phyloP scores from a whole-genome alignment of 1,140 invertebrate genomes.

The Lerema accius region DNA sequence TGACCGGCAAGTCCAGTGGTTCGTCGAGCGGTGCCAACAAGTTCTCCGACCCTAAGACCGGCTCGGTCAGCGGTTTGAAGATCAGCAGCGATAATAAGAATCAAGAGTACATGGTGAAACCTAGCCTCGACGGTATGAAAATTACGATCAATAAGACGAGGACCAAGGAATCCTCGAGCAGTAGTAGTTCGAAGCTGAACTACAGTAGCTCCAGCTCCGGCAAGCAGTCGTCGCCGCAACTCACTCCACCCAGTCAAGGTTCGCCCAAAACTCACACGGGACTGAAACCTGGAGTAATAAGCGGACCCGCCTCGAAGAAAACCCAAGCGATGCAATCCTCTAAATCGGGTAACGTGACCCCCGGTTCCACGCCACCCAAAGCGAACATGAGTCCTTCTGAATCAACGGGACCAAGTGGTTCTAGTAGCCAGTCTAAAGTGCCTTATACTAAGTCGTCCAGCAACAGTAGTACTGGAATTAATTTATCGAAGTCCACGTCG shows the following conservation, averaged over 20 bases:
- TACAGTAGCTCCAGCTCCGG: conserved; percentile 69
- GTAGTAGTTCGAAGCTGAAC: conserved; percentile 74
- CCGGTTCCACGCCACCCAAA: conserved; percentile 70
- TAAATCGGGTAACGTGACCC: conserved; percentile 73
- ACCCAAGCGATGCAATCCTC: conserved; percentile 83
- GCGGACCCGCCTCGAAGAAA: conserved; percentile 91
- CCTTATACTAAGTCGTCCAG: conserved; percentile 84
- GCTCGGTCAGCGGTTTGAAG: conserved; percentile 74
- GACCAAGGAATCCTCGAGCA: conserved; percentile 84
- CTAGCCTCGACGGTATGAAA: conserved; percentile 93
- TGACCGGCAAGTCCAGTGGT: conserved; percentile 53
- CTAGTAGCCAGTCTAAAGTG: conserved; percentile 75
- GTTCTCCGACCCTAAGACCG: conserved; percentile 82
- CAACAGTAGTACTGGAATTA: conserved; percentile 82
- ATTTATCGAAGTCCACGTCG: conserved; percentile 80
- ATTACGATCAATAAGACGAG: conserved; percentile 94
- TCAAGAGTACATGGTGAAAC: conserved; percentile 93
- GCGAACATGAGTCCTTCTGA: conserved; percentile 69
- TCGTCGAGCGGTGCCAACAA: conserved; percentile 70
- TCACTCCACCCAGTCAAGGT: conserved; percentile 83
- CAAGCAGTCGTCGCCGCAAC: conserved; percentile 77
- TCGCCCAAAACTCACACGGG: conserved; percentile 92
- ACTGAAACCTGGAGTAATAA: conserved; percentile 91
- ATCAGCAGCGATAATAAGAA: conserved; percentile 85
- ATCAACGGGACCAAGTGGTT: conserved; percentile 54